Evolutionary conservation across 2,797 vertebrate genomes (phyloP).

Genomic region (Accipiter minullus): DNA sequence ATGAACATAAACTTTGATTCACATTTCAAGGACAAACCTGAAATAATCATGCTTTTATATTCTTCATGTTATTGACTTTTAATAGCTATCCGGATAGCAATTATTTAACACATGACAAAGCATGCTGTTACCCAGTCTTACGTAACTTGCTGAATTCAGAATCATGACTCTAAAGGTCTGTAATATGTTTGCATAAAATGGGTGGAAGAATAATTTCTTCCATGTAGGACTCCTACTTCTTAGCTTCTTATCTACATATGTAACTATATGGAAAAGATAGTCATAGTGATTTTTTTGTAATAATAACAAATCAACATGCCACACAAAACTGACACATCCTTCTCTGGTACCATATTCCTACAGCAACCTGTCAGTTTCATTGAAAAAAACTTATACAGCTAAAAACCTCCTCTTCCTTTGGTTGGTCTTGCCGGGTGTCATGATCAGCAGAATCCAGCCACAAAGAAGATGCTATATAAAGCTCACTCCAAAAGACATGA

Average conservation of each 20-base stretch:
- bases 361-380: not conserved
- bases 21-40: constrained; percentile 38
- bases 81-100: constrained; percentile 14
- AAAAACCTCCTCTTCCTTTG: accelerated
- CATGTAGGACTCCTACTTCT: not conserved
- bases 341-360: not conserved
- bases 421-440: not conserved
- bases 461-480: not conserved
- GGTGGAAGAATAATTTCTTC: not conserved
- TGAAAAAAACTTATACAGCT: not conserved
- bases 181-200: not conserved
- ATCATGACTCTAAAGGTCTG: not conserved
- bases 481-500: not conserved
- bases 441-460: not conserved
- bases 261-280: not conserved
- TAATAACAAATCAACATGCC: not conserved
- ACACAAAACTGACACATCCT: not conserved
- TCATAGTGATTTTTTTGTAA: not conserved
- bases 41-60: constrained; percentile 17
- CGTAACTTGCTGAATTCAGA: not conserved
- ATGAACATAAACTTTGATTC: constrained; percentile 13
- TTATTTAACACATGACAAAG: constrained; percentile 24
- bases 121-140: not conserved
- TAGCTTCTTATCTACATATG: not conserved
- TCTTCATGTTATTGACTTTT: constrained; percentile 22